A percentile compares a stretch with the other conserved stretches of the same genome.
These are phyloP conservation scores for Anoplolepis gracilipes DNA, from an alignment of 1,140 invertebrate genomes.

Conservation along the genomic window DNA sequence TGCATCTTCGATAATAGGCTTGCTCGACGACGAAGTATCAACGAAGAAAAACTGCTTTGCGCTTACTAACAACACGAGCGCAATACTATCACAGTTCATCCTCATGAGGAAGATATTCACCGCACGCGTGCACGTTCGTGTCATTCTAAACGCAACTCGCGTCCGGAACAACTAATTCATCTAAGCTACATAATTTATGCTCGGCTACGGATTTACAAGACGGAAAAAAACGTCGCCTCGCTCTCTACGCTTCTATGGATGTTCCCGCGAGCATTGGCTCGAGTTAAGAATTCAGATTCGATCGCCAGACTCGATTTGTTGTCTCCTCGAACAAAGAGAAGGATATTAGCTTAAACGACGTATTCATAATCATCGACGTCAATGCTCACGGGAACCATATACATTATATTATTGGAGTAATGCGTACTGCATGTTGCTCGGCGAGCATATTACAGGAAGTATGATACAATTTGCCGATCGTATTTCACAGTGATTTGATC, in stretches of 20 bases:
- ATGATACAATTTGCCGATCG: constrained; percentile 50
- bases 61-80: constrained; percentile 47
- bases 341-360: constrained; percentile 21
- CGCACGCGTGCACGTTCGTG: constrained; percentile 48
- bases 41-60: constrained; percentile 49
- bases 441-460: constrained; percentile 43
- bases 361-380: constrained; percentile 11
- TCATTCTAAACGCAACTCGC: constrained; percentile 72
- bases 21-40: constrained; percentile 46
- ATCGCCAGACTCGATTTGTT: neutral
- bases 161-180: constrained; percentile 48
- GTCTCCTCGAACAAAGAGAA: neutral
- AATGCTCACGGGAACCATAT: constrained; percentile 23
- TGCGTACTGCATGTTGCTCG: constrained; percentile 14
- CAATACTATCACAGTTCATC: constrained; percentile 73
- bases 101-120: constrained; percentile 55
- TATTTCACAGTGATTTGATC: constrained; percentile 47
- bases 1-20: constrained; percentile 57
- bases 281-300: constrained; percentile 20
- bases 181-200: constrained; percentile 38
- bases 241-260: neutral
- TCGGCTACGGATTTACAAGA: constrained; percentile 22
- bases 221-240: constrained; percentile 22
- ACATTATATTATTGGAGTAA: constrained; percentile 46
- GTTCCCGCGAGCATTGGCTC: neutral